These are phyloP conservation scores for Rhogogaster chlorosoma DNA, from an alignment of 2,888 invertebrate genomes.

Conservation along the genomic window DNA sequence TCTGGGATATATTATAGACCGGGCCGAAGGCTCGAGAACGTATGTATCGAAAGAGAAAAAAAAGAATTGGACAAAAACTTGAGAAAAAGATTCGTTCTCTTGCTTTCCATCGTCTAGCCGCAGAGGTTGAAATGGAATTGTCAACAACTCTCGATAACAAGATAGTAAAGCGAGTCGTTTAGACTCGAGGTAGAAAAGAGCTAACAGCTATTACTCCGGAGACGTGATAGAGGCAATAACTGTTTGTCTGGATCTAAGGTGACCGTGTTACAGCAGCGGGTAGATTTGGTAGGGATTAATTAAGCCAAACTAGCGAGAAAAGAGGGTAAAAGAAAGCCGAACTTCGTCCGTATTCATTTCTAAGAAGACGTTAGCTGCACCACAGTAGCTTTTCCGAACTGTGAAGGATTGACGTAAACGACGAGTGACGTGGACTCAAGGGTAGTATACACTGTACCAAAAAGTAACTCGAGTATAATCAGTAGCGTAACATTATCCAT, in stretches of 20 bases:
- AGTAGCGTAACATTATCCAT: conserved; percentile 26
- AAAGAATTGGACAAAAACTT: neutral
- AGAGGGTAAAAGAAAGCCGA: neutral
- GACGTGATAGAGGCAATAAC: neutral
- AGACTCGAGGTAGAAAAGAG: neutral
- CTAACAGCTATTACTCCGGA: neutral
- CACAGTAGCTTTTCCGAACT: neutral
- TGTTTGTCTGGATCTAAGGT: neutral
- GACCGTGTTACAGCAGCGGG: neutral
- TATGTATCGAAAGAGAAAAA: neutral
- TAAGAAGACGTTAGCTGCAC: neutral
- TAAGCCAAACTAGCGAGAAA: neutral
- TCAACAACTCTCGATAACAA: conserved; percentile 4
- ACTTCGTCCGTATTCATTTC: neutral
- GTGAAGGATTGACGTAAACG: conserved; percentile 1
- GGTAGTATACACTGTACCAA: neutral
- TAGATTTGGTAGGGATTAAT: neutral
- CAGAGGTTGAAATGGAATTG: neutral
- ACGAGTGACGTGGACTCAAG: conserved; percentile 19
- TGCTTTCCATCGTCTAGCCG: too few relatives aligned
- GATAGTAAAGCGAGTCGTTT: neutral
- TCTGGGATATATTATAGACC: too few relatives aligned
- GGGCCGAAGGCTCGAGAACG: too few relatives aligned
- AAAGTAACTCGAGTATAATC: conserved; percentile 34
- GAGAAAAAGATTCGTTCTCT: neutral